These are phyloP conservation scores for Aphelinus atriplicis DNA, from an alignment of 1,140 invertebrate species.

Conservation along the genomic window DNA sequence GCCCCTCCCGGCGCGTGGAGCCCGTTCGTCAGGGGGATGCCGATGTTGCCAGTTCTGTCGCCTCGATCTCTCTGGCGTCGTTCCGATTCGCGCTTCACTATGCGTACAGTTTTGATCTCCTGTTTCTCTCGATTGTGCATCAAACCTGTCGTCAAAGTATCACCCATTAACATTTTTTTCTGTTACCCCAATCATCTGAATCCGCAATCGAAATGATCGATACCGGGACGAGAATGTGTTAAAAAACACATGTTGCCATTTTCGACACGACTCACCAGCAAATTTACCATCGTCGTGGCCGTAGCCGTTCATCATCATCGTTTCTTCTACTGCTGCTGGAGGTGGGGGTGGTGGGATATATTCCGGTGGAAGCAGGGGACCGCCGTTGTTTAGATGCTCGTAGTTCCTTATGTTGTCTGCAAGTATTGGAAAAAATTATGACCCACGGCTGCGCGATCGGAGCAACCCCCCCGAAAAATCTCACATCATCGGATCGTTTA, in stretches of 20 bases:
- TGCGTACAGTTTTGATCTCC: slow-evolving; percentile 91
- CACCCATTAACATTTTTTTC: too few relatives aligned
- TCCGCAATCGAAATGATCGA: too few relatives aligned
- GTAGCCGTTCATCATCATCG: slow-evolving; percentile 54
- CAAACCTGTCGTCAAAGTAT: slow-evolving; percentile 67
- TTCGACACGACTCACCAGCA: not conserved
- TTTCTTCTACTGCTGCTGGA: slow-evolving; percentile 47
- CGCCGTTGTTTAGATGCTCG: slow-evolving; percentile 48
- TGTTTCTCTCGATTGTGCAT: slow-evolving; percentile 84
- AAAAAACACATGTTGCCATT: too few relatives aligned
- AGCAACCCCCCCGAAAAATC: not conserved
- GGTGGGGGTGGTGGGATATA: slow-evolving; percentile 57
- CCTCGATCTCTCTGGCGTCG: slow-evolving; percentile 80
- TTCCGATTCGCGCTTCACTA: slow-evolving; percentile 92
- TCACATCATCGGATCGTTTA: not conserved
- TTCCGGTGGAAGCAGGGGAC: slow-evolving; percentile 53
- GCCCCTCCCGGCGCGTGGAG: slow-evolving; percentile 55
- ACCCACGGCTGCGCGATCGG: not conserved
- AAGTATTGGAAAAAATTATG: slow-evolving; percentile 16
- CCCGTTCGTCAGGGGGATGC: slow-evolving; percentile 63
- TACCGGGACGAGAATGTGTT: too few relatives aligned
- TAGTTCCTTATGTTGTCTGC: slow-evolving; percentile 48
- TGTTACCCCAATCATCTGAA: too few relatives aligned
- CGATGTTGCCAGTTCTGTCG: slow-evolving; percentile 65
- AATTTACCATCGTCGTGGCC: slow-evolving; percentile 58